Conservation (phyloP, 1,140 invertebrate species). For the Dreissena rostriformis region DNA sequence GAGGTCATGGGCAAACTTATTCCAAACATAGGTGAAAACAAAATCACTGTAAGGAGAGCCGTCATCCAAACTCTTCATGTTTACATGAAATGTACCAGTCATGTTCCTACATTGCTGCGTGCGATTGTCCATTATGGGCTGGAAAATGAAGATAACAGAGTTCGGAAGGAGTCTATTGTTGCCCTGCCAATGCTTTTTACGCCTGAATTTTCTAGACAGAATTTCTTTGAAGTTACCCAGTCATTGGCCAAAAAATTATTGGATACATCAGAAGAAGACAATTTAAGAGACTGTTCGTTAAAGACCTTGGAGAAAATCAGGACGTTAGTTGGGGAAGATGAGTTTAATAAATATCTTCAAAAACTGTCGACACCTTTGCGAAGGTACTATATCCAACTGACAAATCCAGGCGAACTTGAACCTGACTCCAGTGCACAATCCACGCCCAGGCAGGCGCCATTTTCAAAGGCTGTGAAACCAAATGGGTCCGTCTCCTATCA, state of each 20-base stretch:
- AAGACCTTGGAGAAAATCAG: conserved; percentile 77
- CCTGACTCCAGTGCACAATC: conserved; percentile 14
- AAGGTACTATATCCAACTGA: conserved; percentile 75
- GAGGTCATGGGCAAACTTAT: conserved; percentile 77
- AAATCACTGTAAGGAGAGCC: conserved; percentile 76
- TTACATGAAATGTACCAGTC: conserved; percentile 79
- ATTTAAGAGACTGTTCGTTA: conserved; percentile 74
- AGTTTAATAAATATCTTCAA: conserved; percentile 76
- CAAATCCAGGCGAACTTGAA: conserved; percentile 58
- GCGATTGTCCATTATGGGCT: conserved; percentile 77
- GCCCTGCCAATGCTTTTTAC: conserved; percentile 80
- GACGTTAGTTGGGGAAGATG: conserved; percentile 74
- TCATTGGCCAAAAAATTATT: conserved; percentile 77
- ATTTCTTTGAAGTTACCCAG: conserved; percentile 77
- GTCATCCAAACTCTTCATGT: conserved; percentile 79
- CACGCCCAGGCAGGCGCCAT: conserved; percentile 53
- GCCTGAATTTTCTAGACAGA: conserved; percentile 76
- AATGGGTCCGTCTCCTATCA: conserved; percentile 48
- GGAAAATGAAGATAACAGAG: conserved; percentile 75
- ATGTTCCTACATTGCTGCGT: conserved; percentile 72
- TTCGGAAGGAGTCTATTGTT: conserved; percentile 76
- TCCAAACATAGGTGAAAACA: conserved; percentile 78
- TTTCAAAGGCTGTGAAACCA: conserved; percentile 58
- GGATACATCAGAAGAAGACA: conserved; percentile 75
- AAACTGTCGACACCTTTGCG: conserved; percentile 73